Conservation (phyloP, 2,113 vertebrate genomes). For the Tretioscincus oriximinensis region DNA sequence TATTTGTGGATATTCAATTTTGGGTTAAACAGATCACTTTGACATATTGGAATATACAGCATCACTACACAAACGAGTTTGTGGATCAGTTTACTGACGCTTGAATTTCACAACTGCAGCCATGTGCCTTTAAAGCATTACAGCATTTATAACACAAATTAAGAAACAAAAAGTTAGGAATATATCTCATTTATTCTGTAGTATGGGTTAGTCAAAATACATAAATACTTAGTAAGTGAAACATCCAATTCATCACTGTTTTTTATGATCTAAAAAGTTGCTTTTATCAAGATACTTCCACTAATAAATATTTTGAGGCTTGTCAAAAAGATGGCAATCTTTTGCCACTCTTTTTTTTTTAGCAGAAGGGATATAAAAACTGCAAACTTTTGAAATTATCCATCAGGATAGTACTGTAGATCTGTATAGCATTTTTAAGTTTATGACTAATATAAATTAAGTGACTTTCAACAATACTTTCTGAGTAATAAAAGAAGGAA, state of each 20-base stretch:
- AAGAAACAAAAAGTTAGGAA: not conserved
- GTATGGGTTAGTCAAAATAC: not conserved
- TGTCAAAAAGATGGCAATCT: conserved; percentile 20
- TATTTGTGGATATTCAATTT: conserved; percentile 42
- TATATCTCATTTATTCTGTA: not conserved
- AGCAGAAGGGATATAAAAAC: conserved; percentile 4
- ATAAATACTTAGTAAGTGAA: not conserved
- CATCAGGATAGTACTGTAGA: conserved; percentile 1
- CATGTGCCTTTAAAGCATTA: not conserved
- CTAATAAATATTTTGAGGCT: not conserved
- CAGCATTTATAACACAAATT: conserved; percentile 7
- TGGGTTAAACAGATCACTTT: conserved; percentile 34
- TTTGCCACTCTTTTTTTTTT: not conserved
- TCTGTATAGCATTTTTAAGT: not conserved
- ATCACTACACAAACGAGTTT: conserved; percentile 28
- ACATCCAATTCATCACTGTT: not conserved
- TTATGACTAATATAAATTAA: not conserved
- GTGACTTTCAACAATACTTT: conserved; percentile 24
- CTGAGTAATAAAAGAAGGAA: conserved; percentile 25
- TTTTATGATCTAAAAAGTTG: not conserved
- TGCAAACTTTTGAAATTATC: not conserved
- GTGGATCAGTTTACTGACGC: conserved; percentile 23
- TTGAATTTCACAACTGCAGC: conserved; percentile 15
- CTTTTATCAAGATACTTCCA: not conserved
- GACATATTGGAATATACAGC: conserved; percentile 27